Percentiles rank a stretch among this genome's conserved stretches.
Conservation (phyloP, 2,888 invertebrate genomes). For the Periphyllus acericola region DNA sequence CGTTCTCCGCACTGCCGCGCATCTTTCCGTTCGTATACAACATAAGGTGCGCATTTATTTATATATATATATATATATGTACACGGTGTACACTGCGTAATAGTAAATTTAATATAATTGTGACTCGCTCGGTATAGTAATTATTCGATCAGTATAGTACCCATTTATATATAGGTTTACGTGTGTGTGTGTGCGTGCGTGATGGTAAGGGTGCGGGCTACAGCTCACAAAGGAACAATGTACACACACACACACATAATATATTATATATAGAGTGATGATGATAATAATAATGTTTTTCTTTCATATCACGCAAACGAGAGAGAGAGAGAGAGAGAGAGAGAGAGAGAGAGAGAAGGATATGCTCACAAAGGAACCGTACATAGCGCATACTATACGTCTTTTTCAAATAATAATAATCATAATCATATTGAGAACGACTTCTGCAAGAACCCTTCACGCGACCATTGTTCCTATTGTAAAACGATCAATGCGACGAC, state of each 20-base stretch:
- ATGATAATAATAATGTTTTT: slow-evolving; percentile 31
- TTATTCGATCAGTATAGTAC: slow-evolving; percentile 57
- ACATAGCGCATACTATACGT: neutral
- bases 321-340: neutral
- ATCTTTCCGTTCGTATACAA: neutral
- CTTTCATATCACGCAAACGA: slow-evolving; percentile 9
- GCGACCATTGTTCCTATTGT: slow-evolving; percentile 55
- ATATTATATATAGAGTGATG: neutral
- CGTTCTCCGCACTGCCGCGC: neutral
- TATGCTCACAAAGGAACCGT: slow-evolving; percentile 32
- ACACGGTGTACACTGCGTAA: neutral
- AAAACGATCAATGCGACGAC: slow-evolving; percentile 47
- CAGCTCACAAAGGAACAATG: slow-evolving; percentile 3
- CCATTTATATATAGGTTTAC: neutral
- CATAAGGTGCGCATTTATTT: slow-evolving; percentile 34
- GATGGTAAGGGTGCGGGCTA: slow-evolving; percentile 18
- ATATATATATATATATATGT: no score
- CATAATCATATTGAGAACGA: slow-evolving; percentile 51
- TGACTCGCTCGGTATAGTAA: slow-evolving; percentile 40
- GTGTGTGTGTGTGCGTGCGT: neutral
- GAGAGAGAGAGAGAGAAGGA: neutral
- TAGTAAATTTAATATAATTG: slow-evolving; percentile 55
- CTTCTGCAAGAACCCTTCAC: slow-evolving; percentile 60
- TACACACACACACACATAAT: no score
- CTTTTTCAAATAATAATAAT: slow-evolving; percentile 50